Conservation (phyloP, 2,113 vertebrate species). For the Sphyrna mokarran region DNA sequence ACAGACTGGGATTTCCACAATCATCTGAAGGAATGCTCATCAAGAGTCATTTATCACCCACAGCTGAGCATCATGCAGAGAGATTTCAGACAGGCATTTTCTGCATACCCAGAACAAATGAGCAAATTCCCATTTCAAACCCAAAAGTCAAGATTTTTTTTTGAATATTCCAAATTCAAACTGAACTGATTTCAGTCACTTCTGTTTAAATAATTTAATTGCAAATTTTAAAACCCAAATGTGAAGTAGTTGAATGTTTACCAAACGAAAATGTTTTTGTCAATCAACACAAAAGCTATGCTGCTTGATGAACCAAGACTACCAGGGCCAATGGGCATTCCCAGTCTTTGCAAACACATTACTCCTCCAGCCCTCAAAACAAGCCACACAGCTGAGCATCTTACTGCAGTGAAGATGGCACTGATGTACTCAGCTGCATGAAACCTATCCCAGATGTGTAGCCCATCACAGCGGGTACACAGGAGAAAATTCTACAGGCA, state of each 20-base stretch:
- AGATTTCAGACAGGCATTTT: neutral
- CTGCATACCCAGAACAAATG: neutral
- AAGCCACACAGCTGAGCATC: neutral
- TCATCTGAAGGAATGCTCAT: neutral
- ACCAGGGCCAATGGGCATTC: neutral
- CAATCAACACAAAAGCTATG: neutral
- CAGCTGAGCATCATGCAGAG: neutral
- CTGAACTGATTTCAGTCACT: neutral
- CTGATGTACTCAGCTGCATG: neutral
- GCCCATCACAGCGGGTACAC: neutral
- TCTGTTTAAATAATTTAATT: neutral
- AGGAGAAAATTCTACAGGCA: neutral
- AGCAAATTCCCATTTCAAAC: constrained; percentile 1
- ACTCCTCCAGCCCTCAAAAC: neutral
- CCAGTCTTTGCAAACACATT: neutral
- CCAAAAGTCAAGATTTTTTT: neutral
- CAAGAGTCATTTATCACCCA: neutral
- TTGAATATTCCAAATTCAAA: neutral
- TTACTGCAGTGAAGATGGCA: neutral
- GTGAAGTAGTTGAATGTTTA: neutral
- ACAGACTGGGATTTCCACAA: neutral
- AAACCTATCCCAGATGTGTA: neutral
- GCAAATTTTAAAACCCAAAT: neutral
- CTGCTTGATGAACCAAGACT: neutral
- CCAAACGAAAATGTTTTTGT: too few species aligned